Evolutionary conservation across 2,888 invertebrate genomes (phyloP).

Genomic region (Vandiemenella viatica): DNA sequence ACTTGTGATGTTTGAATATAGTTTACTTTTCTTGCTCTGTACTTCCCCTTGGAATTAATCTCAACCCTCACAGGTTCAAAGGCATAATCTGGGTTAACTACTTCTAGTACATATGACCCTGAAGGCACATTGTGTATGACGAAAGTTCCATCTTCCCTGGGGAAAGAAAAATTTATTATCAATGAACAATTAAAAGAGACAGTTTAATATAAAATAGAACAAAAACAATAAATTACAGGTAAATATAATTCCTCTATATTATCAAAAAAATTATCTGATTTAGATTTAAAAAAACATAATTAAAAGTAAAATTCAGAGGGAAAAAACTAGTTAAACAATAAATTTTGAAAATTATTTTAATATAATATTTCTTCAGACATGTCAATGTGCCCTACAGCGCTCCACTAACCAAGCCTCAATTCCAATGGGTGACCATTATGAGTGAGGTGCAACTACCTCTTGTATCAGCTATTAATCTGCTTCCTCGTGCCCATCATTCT

Average conservation of each 20-base stretch:
- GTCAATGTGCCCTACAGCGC: too few relatives aligned
- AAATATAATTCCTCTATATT: not conserved
- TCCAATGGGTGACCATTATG: too few relatives aligned
- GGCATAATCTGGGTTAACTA: conserved; percentile 74
- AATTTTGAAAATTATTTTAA: too few relatives aligned
- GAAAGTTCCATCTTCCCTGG: conserved; percentile 81
- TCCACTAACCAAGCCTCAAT: too few relatives aligned
- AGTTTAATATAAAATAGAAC: not conserved
- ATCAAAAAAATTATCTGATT: too few relatives aligned
- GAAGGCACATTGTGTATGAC: conserved; percentile 72
- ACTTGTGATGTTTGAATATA: conserved; percentile 84
- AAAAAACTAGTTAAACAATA: too few relatives aligned
- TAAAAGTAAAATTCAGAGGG: too few relatives aligned
- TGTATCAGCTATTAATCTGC: too few relatives aligned
- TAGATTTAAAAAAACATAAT: too few relatives aligned
- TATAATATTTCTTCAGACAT: too few relatives aligned
- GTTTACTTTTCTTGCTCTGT: conserved; percentile 86
- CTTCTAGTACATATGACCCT: conserved; percentile 89
- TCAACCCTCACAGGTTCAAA: conserved; percentile 94
- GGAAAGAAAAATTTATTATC: conserved; percentile 22
- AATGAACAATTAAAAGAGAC: conserved; percentile 3
- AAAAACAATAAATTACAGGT: not conserved
- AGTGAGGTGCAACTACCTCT: too few relatives aligned
- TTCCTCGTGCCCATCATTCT: too few relatives aligned
- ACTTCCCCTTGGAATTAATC: conserved; percentile 94